Evolutionary conservation across 64 coral and sea anemone genomes (phyloP), one percentile per base, ranked within the genome.

Genomic region (Dendronephthya gigantea): DNA sequence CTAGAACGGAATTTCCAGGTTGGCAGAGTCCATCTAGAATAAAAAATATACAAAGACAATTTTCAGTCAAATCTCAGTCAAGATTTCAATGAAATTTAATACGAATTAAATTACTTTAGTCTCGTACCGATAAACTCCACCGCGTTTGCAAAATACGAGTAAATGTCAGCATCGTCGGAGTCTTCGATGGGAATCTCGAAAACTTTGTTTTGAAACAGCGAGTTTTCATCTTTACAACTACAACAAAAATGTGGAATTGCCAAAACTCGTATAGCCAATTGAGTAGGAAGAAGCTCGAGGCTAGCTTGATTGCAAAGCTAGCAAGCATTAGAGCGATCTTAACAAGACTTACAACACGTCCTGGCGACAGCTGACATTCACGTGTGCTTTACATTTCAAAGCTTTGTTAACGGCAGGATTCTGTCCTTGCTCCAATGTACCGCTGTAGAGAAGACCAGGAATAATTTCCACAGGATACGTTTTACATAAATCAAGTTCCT

Each of bases 401-500:
- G 91, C 59, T 87, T 97, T 97, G 84, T 84, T 93, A 23, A 97
- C 68, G 30, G 72, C 65, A 0, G 74, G 50, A 45, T 87, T 86
- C 58, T 97, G 87, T 41, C 91, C 89, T 32, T 93, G 92, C 51
- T 87, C 16, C 19, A 85, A 87, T 8, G 87, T 97, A 31, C 92
- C 91, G 23, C 89, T 58, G 49, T 91, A 97, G 19, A 97, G 72
- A 25, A 93, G 93, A 17, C 89, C 76, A n/a, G 91, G 94, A 81
- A 97, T 89, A 36, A 97, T 88, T 40, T 97, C 94, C 51, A 97
- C 38, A 55, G 94, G 94, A 82, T 93, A 97, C 9, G 87, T 93
- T 7, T 50, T 7, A 50, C 93, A 90, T 3, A 49, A 83, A 88
- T 97, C 92, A 74, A 97, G 40, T 68, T 97, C 94, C 94, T 97